phyloP scores from a whole-genome alignment of 2,113 vertebrate genomes.

The Odocoileus hemionus region DNA sequence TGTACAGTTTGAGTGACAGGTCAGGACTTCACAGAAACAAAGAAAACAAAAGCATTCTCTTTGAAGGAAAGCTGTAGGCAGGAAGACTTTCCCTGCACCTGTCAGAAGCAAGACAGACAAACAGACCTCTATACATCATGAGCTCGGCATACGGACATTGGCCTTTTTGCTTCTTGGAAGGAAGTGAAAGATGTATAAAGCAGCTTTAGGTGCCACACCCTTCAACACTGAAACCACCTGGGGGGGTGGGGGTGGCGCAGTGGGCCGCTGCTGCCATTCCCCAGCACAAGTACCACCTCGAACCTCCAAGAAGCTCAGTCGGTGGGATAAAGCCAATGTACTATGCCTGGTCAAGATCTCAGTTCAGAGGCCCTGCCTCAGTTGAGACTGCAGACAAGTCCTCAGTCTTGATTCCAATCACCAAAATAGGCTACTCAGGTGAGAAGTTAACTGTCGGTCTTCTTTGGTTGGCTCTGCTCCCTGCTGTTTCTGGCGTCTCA shows the following conservation, averaged over 20 bases:
- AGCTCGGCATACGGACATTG: neutral
- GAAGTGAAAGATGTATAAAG: slow-evolving; percentile 42
- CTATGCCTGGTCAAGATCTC: neutral
- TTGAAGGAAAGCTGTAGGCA: slow-evolving; percentile 39
- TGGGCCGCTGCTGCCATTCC: neutral
- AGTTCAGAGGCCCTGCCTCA: neutral
- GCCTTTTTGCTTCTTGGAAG: slow-evolving; percentile 40
- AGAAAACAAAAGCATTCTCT: slow-evolving; percentile 76
- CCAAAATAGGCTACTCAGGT: neutral
- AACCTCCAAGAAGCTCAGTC: neutral
- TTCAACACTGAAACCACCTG: neutral
- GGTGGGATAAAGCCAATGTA: neutral
- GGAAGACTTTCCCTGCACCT: slow-evolving; percentile 30
- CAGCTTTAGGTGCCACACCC: neutral
- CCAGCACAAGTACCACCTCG: neutral
- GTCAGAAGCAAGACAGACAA: slow-evolving; percentile 37
- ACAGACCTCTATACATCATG: slow-evolving; percentile 1
- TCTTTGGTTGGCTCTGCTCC: slow-evolving; percentile 47
- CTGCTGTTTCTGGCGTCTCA: slow-evolving; percentile 8
- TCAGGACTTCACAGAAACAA: slow-evolving; percentile 80
- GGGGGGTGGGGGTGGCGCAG: neutral
- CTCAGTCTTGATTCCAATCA: neutral
- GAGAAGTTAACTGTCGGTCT: neutral
- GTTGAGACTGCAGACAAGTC: neutral
- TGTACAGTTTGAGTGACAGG: slow-evolving; percentile 83